Conservation (phyloP, 2,888 invertebrate species). For the Trachelus troglodyta region DNA sequence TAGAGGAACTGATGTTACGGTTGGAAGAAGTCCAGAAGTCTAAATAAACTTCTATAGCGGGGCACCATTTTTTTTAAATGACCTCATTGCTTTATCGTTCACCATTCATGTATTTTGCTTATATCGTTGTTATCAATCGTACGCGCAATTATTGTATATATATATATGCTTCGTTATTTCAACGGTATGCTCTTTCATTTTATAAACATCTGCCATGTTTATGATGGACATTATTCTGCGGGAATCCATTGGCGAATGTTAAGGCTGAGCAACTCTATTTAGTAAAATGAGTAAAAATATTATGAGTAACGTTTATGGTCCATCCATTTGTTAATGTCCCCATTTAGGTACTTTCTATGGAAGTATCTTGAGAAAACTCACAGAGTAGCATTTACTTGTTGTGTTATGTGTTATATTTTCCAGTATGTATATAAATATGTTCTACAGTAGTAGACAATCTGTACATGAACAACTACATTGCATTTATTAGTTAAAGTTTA, state of each 20-base stretch:
- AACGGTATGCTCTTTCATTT: neutral
- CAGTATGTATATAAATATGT: neutral
- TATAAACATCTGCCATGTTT: neutral
- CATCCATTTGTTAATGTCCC: neutral
- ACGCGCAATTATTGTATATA: neutral
- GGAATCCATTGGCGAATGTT: neutral
- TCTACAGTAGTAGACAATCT: neutral
- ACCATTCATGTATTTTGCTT: neutral
- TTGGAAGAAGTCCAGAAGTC: slow-evolving; percentile 30
- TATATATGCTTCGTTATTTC: neutral
- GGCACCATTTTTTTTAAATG: neutral
- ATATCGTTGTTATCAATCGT: neutral
- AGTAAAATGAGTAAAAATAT: neutral
- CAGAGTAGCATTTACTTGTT: neutral
- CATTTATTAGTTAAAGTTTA: neutral
- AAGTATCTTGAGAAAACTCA: neutral
- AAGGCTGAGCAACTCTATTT: neutral
- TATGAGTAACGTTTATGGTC: neutral
- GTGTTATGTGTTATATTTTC: neutral
- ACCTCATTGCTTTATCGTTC: neutral
- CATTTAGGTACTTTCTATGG: neutral
- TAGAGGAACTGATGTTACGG: slow-evolving; percentile 38
- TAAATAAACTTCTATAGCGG: neutral
- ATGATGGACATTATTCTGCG: neutral
- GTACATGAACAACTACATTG: neutral